Base-by-base conservation (phyloP, 2,113 vertebrate genomes). In the Elachura formosa region DNA sequence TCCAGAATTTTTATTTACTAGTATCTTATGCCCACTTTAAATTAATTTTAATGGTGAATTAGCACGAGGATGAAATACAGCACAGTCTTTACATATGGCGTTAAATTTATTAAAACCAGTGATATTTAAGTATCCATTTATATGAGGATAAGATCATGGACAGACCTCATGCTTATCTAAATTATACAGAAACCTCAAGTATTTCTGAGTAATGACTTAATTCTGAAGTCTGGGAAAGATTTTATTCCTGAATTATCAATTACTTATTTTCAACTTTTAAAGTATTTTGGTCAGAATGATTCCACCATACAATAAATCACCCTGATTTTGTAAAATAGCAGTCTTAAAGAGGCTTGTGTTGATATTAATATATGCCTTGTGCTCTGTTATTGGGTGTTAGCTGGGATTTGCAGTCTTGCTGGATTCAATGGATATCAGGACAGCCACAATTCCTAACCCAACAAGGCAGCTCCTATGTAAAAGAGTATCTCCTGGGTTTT, bases 91-190 rank as follows among this genome's bases (percentile, higher is more conserved):
- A 84, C 73, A 87, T 63, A 91, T 82, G 69, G 54, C 77, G 76
- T 90, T 84, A 87, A 75, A 81, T 64, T 89, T 92, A 94, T 84
- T 69, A 86, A 94, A 94, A 77, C 24, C 26, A 64, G 48, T 84
- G 84, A 81, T 96, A 94, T 78, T 95, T 93, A 84, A 89, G 28
- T 63, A 86, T 58, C 63, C 67, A 54, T 72, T 88, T 86, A 71
- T 67, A 67, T 63, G 89, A 71, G 56, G n/a, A 80, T 43, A 92
- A 90, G 40, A 72, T 54, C 2, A 0, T 36, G 58, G 84, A 81
- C 8, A 87, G 61, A 78, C 28, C 45, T 87, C 16, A 81, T 87
- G 56, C 48, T 38, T 81, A 78, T 34, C 56, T 84, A 74, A 67
- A 84, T 31, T 45, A 63, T n/a, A 34, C 16, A 52, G 59, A 92